Evolutionary conservation across 2,888 invertebrate genomes (phyloP), one percentile per base, ranked within the genome.

Genomic region (Brenthis ino): DNA sequence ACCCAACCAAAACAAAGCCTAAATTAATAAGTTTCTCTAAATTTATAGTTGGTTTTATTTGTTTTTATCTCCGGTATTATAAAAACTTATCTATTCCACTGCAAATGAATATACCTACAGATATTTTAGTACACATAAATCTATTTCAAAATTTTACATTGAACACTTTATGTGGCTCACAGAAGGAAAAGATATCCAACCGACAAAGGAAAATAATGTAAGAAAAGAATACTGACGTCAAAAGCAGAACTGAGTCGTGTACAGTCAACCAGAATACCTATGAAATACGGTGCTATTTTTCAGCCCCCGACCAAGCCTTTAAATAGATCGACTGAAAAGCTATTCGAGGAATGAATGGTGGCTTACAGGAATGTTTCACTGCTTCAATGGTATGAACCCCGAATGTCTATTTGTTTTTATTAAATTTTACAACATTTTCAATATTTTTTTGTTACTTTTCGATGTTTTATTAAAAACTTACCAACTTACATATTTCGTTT

Each of bases 141-240:
- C 48, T 50, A 60, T 60, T 60, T 50, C 11, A n/a, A 60, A 60
- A 54, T 63, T 43, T 54, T 20, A 63, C 20, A 63, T 24, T 43
- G 63, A 65, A 67, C 65, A 68, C 65, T 65, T 68, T 65, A 58
- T 54, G 51, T 16, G 50, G 65, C 58, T 55, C 33, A 57, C 58
- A 64, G 53, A 58, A 66, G 64, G 54, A 64, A 68, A 65, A 68
- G 57, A 60, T 68, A 63, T 50, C 57, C 60, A 28, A 66, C 58
- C 53, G 28, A 68, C 67, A 61, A 70, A 69, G 63, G 68, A 37
- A 66, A 72, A 67, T 69, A 70, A 70, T 66, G 64, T 68, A 54
- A 64, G 70, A 64, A 72, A 72, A 68, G 68, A 66, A 68, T 68
- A 67, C 55, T 53, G 61, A 68, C 65, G 60, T 70, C 68, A 56